Base-by-base conservation (phyloP, 2,888 invertebrate genomes). In the Drosophila cognata region DNA sequence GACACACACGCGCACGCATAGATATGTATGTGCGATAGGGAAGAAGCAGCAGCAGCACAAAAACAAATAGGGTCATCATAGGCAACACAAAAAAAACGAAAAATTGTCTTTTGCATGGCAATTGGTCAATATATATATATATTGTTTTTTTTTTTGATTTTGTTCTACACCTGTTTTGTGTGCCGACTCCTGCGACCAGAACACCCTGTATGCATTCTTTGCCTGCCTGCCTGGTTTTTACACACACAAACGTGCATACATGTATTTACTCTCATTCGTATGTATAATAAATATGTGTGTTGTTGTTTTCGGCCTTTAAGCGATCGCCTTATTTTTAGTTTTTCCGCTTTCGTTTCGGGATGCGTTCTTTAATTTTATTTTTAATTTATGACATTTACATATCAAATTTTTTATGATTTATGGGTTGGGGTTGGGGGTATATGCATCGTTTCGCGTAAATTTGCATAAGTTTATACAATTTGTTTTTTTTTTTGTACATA, bases 21-120 rank as follows among this genome's bases (percentile, higher is more conserved):
- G 53, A 61, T 74, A 78, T 77, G 72, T 81, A 67, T 75, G 66
- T 60, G 66, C 60, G 68, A 65, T 71, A 78, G 76, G 71, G 38
- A 66, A 68, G 61, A 52, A 71, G 62, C 53, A 65, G 38, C 59
- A 57, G 57, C 56, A 67, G 48, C 36, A 57, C 35, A 28, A 58
- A 55, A 70, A 66, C 71, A 88, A 89, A 89, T 87, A 85, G 84
- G 84, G 84, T 85, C 84, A 89, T 77, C 88, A 82, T 82, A 66
- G 60, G 64, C 60, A 56, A 71, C 51, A 58, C 35, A 53, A 41
- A 55, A 63, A 38, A 38, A 52, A 56, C 38, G 57, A 51, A 46
- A 38, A 61, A 74, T 58, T 62, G 8, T 66, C 63, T 66, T 77
- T 62, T 62, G 61, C 68, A 64, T 69, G 66, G 60, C 80, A 72